Evolutionary conservation across 2,888 invertebrate species (phyloP).

Genomic region (Tipula unca): DNA sequence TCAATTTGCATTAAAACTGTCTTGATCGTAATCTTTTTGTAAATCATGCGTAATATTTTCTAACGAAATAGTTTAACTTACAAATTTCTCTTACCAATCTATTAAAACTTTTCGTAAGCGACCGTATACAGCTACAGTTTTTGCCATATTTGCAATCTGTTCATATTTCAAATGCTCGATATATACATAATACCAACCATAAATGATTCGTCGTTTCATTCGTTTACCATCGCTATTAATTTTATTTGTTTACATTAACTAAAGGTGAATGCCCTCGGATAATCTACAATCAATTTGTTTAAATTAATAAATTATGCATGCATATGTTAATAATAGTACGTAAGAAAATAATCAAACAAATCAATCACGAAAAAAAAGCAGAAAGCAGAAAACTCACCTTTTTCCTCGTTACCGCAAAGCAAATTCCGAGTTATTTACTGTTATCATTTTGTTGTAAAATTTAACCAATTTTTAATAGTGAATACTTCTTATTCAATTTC

Average conservation of each 20-base stretch:
- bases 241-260: neutral
- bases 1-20: too few species aligned
- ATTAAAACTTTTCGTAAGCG: too few species aligned
- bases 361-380: neutral
- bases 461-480: neutral
- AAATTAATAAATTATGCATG: neutral
- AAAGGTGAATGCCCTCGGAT: neutral
- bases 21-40: too few species aligned
- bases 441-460: neutral
- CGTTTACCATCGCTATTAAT: too few species aligned
- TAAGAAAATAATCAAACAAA: slow-evolving; percentile 14
- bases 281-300: neutral
- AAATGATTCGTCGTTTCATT: too few species aligned
- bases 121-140: too few species aligned
- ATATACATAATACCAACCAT: too few species aligned
- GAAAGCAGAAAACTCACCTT: neutral
- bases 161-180: too few species aligned
- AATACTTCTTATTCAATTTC: neutral
- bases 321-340: neutral
- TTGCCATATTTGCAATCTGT: too few species aligned
- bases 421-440: neutral
- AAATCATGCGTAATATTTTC: too few species aligned
- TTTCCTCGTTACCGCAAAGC: neutral
- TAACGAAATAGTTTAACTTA: too few species aligned
- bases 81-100: too few species aligned